Evolutionary conservation across 2,113 vertebrate species (phyloP).

Genomic region (Pteropus alecto): DNA sequence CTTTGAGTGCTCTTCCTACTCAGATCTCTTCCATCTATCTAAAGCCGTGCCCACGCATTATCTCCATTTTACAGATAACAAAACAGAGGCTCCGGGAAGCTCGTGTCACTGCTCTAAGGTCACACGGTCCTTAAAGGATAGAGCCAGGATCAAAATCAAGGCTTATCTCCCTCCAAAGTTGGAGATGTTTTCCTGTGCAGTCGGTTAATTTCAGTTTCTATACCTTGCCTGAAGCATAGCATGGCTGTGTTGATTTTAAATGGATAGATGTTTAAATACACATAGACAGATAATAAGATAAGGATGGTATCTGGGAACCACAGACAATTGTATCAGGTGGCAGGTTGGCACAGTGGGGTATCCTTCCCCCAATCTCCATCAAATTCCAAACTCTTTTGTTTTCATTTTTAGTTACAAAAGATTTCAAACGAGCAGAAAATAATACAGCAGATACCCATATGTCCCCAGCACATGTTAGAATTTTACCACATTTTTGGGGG

Average conservation of each 20-base stretch:
- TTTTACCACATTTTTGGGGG: not conserved
- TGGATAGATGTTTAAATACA: not conserved
- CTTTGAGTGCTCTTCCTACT: not conserved
- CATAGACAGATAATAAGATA: not conserved
- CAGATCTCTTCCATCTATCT: not conserved
- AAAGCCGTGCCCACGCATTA: not conserved
- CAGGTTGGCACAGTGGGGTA: too few species aligned
- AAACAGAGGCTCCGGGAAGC: not conserved
- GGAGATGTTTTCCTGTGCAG: not conserved
- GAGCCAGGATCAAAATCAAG: not conserved
- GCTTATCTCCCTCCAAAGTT: not conserved
- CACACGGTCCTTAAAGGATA: not conserved
- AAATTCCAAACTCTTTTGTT: not conserved
- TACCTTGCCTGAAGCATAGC: not conserved
- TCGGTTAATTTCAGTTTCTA: not conserved
- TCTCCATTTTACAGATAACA: not conserved
- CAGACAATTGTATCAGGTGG: not conserved
- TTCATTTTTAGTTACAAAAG: not conserved
- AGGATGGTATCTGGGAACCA: not conserved
- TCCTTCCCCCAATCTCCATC: not conserved
- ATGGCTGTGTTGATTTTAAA: not conserved
- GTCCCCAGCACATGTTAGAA: not conserved
- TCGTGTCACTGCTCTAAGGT: not conserved
- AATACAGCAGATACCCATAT: not conserved
- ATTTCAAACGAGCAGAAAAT: constrained; percentile 5